Evolutionary conservation across 35 echinoderm and acorn worm species (phyloP).

Genomic region (Heliocidaris erythrogramma): DNA sequence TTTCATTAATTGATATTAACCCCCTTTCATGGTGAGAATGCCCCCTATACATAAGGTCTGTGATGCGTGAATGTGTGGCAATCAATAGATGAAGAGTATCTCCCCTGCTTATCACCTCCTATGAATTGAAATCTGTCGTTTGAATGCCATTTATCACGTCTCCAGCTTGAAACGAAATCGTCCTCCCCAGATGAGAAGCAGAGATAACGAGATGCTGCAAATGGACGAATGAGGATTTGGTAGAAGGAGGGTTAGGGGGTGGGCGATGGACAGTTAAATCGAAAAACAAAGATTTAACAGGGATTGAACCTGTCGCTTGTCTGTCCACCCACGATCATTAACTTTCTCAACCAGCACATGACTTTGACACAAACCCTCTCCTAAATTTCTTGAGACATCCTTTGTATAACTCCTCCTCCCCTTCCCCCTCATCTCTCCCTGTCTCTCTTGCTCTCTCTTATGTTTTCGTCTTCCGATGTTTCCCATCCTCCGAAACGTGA

Average conservation of each 20-base stretch:
- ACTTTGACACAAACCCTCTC: neutral
- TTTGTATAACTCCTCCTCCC: neutral
- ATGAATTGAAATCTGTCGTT: conserved; percentile 6
- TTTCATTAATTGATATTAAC: neutral
- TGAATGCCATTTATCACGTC: conserved; percentile 16
- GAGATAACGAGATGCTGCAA: conserved; percentile 10
- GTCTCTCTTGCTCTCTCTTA: neutral
- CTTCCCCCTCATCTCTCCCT: neutral
- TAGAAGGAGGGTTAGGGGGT: neutral
- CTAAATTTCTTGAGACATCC: neutral
- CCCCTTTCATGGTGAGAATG: neutral
- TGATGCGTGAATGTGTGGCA: neutral
- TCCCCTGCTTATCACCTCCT: neutral
- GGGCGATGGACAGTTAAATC: neutral
- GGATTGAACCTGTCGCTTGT: neutral
- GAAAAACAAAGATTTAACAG: neutral
- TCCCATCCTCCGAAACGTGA: neutral
- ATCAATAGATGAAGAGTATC: neutral
- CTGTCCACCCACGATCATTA: conserved; percentile 8
- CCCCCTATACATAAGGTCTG: neutral
- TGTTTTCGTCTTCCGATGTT: neutral
- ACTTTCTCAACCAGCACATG: neutral
- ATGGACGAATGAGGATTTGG: conserved; percentile 1
- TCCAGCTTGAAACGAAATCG: neutral
- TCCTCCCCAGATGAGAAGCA: neutral